Evolutionary conservation across 2,797 vertebrate species (phyloP).

Genomic region (Columba guinea): DNA sequence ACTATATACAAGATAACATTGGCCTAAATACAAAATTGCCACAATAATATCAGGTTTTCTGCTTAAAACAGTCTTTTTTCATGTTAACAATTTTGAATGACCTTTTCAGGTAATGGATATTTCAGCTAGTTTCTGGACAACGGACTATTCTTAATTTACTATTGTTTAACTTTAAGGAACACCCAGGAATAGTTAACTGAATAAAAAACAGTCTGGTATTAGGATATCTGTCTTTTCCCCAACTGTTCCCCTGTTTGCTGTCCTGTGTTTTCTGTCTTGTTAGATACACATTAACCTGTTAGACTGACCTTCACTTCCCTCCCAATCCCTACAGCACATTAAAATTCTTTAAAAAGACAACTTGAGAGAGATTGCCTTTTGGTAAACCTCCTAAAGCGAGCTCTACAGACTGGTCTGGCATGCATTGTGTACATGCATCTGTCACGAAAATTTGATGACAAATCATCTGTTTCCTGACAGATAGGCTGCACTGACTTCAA

Average conservation of each 20-base stretch:
- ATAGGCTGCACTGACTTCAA: conserved; percentile 60
- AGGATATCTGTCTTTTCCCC: not conserved
- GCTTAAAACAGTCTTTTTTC: conserved; percentile 7
- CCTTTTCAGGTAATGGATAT: not conserved
- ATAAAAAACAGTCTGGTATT: not conserved
- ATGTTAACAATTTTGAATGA: not conserved
- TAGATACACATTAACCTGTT: conserved; percentile 51
- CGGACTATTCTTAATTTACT: not conserved
- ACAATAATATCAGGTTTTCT: not conserved
- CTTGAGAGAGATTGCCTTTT: conserved; percentile 41
- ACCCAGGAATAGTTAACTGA: not conserved
- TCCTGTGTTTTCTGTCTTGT: conserved; percentile 32
- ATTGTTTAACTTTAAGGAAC: not conserved
- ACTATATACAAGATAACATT: not conserved
- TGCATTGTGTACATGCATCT: conserved; percentile 60
- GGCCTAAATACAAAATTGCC: conserved; percentile 2
- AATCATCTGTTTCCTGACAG: conserved; percentile 68
- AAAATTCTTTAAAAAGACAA: conserved; percentile 54
- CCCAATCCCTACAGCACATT: not conserved
- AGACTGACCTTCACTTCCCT: conserved; percentile 36
- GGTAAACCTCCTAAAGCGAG: conserved; percentile 36
- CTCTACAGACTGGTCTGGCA: conserved; percentile 41
- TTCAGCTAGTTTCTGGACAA: not conserved
- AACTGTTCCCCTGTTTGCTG: not conserved
- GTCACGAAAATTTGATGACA: conserved; percentile 60